Base-by-base conservation (phyloP, 2,113 vertebrate genomes). In the Copsychus sechellarum region DNA sequence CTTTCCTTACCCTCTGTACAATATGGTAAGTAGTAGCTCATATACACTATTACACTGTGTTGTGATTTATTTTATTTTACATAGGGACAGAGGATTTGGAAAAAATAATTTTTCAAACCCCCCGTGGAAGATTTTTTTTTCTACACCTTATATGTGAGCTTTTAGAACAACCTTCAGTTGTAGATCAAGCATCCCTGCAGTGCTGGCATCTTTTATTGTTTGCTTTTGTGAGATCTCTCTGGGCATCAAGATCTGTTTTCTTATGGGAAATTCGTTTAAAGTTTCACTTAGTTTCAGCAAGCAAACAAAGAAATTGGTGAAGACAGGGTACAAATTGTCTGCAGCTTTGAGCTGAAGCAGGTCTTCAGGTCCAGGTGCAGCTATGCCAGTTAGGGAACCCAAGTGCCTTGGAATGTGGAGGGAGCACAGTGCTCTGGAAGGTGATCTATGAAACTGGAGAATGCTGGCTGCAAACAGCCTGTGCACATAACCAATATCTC, bases 311-410 rank as follows among this genome's bases (percentile, higher is more conserved):
- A 53, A 34, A 58, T 36, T 29, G 47, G 10, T 48, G 18, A 73
- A 56, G 50, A 34, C 60, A 43, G 43, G 31, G 26, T 24, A 60
- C 19, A 81, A 25, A 34, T 51, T 60, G 25, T 53, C 19, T 81
- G 31, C 71, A 91, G 38, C 51, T 34, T n/a, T 56, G 71, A 67
- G 50, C 56, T n/a, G 43, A 29, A 33, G 23, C 26, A 50, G 19
- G 50, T 16, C 11, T 66, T 71, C 24, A 51, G 21, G 13, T 17
- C 2, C 9, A 47, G 50, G 22, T 15, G 5, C 22, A 65, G 13
- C 13, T 26, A 0, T 66, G 34, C 13, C 42, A 40, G 33, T 5
- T 28, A 9, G 1, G 12, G 50, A 61, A 5, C 15, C 9, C 2
- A 11, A 2, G 4, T 70, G 29, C 19, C n/a, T 8, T 40, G 43